phyloP scores from a whole-genome alignment of 1,140 invertebrate species.

The Neodiprion virginianus region DNA sequence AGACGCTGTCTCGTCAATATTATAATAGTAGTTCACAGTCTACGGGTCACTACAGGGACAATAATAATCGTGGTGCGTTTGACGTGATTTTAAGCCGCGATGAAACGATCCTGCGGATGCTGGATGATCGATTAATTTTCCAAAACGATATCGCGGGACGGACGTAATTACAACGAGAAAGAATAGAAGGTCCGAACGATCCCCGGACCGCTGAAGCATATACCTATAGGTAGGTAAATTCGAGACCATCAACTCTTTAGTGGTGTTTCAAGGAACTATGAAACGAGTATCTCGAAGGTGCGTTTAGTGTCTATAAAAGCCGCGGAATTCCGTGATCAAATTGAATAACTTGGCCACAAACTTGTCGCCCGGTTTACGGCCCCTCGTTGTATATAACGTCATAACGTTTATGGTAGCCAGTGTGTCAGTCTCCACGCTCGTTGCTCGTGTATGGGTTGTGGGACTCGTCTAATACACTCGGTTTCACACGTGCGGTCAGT shows the following conservation, averaged over 20 bases:
- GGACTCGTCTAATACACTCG: constrained; percentile 22
- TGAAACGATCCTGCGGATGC: neutral
- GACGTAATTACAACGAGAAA: too few species aligned
- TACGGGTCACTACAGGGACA: too few species aligned
- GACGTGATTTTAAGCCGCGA: neutral
- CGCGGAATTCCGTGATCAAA: constrained; percentile 23
- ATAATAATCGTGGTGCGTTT: too few species aligned
- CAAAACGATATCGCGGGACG: too few species aligned
- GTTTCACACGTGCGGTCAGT: constrained; percentile 14
- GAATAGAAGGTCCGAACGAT: too few species aligned
- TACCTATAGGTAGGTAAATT: too few species aligned
- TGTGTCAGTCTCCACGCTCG: neutral
- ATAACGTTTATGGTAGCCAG: constrained; percentile 38
- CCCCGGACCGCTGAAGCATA: too few species aligned
- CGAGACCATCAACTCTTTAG: constrained; percentile 12
- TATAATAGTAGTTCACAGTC: constrained; percentile 16
- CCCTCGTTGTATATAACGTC: constrained; percentile 25
- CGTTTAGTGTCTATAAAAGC: constrained; percentile 37
- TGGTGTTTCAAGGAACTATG: constrained; percentile 20
- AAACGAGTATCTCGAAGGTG: constrained; percentile 2
- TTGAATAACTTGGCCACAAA: constrained; percentile 28
- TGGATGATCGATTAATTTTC: neutral
- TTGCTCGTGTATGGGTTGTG: neutral
- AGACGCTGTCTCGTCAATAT: constrained; percentile 52
- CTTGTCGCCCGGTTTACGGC: constrained; percentile 27